Percentiles rank a stretch among this genome's conserved stretches.
Conservation (phyloP, 1,140 invertebrate genomes). For the Megathymus violae region DNA sequence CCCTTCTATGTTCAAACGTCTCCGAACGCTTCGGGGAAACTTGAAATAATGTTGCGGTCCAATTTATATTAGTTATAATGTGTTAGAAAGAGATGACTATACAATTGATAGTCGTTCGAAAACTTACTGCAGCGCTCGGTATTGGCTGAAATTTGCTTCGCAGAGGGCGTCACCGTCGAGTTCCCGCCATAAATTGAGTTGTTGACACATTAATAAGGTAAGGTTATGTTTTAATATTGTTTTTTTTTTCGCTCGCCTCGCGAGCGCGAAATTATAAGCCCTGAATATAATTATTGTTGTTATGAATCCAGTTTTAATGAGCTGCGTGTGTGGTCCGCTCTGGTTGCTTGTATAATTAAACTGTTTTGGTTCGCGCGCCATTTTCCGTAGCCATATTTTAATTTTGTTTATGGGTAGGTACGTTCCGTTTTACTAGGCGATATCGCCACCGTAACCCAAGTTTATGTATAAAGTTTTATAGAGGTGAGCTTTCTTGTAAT, state of each 20-base stretch:
- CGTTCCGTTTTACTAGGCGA: constrained; percentile 33
- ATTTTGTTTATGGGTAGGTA: constrained; percentile 40
- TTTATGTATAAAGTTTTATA: constrained; percentile 44
- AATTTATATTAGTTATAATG: constrained; percentile 7
- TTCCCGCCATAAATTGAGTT: constrained; percentile 81
- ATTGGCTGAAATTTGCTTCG: constrained; percentile 60
- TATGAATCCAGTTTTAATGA: constrained; percentile 67
- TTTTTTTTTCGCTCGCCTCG: constrained; percentile 58
- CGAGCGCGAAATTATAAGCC: constrained; percentile 75
- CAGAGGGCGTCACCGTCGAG: constrained; percentile 67
- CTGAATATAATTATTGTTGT: constrained; percentile 73
- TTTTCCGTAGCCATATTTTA: constrained; percentile 52
- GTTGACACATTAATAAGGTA: constrained; percentile 80
- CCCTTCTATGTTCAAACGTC: constrained; percentile 25
- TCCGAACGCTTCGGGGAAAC: constrained; percentile 15
- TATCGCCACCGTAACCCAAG: constrained; percentile 37
- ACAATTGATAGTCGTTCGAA: constrained; percentile 3
- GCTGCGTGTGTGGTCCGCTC: constrained; percentile 70
- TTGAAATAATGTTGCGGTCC: constrained; percentile 11
- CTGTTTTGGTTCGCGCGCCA: constrained; percentile 52
- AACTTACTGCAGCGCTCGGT: background rate
- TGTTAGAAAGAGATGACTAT: constrained; percentile 47
- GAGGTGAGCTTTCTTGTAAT: constrained; percentile 32
- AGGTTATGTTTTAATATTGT: constrained; percentile 79
- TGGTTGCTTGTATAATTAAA: constrained; percentile 61